These are phyloP conservation scores for Nycticryphes semicollaris DNA, from an alignment of 2,113 vertebrate genomes.

Conservation along the genomic window DNA sequence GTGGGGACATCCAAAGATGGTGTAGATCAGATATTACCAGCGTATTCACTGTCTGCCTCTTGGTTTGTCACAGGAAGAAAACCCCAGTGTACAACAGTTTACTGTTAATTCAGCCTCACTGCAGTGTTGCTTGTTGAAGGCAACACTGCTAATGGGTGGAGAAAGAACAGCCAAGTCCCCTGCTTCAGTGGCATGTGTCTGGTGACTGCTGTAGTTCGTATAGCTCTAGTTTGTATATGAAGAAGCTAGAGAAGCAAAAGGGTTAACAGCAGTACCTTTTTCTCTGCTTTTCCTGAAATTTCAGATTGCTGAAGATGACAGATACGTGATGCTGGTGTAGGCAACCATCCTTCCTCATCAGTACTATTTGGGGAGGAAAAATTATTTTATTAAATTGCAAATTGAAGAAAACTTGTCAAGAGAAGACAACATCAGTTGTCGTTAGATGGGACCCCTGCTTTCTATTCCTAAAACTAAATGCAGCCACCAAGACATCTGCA, in stretches of 20 bases:
- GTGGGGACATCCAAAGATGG: not conserved
- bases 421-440: slow-evolving; percentile 22
- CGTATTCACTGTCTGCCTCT: not conserved
- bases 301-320: not conserved
- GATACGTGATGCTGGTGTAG: not conserved
- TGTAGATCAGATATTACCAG: too few species aligned
- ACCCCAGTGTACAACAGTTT: not conserved
- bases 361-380: not conserved
- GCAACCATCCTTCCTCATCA: not conserved
- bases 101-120: not conserved
- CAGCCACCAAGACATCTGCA: slow-evolving; percentile 31
- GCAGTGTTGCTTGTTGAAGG: not conserved
- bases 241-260: not conserved
- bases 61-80: not conserved
- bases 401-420: slow-evolving; percentile 30
- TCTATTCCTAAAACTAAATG: not conserved
- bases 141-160: not conserved
- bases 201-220: not conserved
- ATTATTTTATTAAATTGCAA: not conserved
- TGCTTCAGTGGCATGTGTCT: not conserved
- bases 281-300: not conserved
- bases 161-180: not conserved
- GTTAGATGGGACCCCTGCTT: not conserved
- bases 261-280: not conserved
- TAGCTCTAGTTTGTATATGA: not conserved